A percentile compares a stretch with the other conserved stretches of the same genome.
Evolutionary conservation across 2,888 invertebrate genomes (phyloP).

Genomic region (Notodonta dromedarius): DNA sequence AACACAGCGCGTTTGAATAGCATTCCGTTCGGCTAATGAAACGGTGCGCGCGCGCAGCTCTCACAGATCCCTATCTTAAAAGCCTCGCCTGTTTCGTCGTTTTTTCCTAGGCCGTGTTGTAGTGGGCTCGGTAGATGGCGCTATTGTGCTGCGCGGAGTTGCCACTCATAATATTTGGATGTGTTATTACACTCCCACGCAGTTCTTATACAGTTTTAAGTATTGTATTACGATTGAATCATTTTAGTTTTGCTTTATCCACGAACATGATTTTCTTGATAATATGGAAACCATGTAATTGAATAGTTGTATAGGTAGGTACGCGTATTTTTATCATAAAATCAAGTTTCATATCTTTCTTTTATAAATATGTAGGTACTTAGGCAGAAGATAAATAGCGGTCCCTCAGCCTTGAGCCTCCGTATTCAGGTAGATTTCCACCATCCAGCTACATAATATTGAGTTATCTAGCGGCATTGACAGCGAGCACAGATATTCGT

Average conservation of each 20-base stretch:
- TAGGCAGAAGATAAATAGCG: neutral
- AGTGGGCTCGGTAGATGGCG: constrained; percentile 15
- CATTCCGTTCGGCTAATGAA: constrained; percentile 24
- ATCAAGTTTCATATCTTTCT: too few species aligned
- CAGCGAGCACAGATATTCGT: constrained; percentile 13
- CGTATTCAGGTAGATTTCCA: constrained; percentile 22
- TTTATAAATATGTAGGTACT: too few species aligned
- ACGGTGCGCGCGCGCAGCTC: constrained; percentile 18
- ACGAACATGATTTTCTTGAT: neutral
- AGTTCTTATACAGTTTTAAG: neutral
- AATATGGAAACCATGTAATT: neutral
- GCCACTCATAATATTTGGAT: constrained; percentile 21
- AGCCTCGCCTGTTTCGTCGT: constrained; percentile 43
- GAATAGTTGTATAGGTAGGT: too few species aligned
- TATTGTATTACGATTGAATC: neutral
- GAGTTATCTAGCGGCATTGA: constrained; percentile 10
- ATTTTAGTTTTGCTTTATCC: too few species aligned
- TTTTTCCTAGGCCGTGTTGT: constrained; percentile 18
- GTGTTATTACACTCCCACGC: constrained; percentile 6
- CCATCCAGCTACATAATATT: neutral
- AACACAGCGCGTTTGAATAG: constrained; percentile 6
- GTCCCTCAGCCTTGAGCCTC: neutral
- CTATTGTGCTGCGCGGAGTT: constrained; percentile 23
- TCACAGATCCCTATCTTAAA: constrained; percentile 51
- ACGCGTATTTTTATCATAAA: too few species aligned